Base-by-base conservation (phyloP, 2,797 vertebrate species). In the Gorsachius magnificus region DNA sequence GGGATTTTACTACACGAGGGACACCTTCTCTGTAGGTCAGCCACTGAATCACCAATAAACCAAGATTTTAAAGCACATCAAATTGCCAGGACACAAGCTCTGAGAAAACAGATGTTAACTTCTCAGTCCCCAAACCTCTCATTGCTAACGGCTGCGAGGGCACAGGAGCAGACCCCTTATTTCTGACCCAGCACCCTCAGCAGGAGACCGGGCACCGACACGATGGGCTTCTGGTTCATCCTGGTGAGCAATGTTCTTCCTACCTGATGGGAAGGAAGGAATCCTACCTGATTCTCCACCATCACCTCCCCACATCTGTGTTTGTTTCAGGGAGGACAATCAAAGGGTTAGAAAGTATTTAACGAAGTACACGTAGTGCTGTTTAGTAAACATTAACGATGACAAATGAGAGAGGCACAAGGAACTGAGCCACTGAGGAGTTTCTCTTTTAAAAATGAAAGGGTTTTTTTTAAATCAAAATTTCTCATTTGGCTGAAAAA, bases 221-320 rank as follows among this genome's bases (percentile, higher is more conserved):
- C 9, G 0, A 9, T 0, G 4, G 54, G 21, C 36, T 46, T 5
- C 66, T 56, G 48, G 11, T 15, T 41, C 60, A 24, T 10, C 56
- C 65, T 10, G 3, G 10, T 0, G 6, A 56, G 12, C 0, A 26
- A 46, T 1, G 31, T 5, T 50, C 61, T 31, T 1, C 4, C 35
- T 15, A 4, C 2, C 46, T 6, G 8, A 14, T 10, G 18, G 0
- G 6, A 8, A n/a, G n/a, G n/a, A n/a, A n/a, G n/a, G n/a, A n/a
- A n/a, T n/a, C n/a, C n/a, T n/a, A n/a, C n/a, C n/a, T n/a, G 11
- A 9, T 6, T 36, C 61, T 28, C 51, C 46, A 33, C 25, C n/a
- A 16, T 5, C 35, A 24, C 28, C 53, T 50, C 78, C 68, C 51
- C 68, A 26, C 13, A 29, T 3, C n/a, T 5, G 10, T 21, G 50